These are phyloP conservation scores for Apostichopus parvimensis DNA, from an alignment of 35 echinoderm and acorn worm species.

Conservation along the genomic window DNA sequence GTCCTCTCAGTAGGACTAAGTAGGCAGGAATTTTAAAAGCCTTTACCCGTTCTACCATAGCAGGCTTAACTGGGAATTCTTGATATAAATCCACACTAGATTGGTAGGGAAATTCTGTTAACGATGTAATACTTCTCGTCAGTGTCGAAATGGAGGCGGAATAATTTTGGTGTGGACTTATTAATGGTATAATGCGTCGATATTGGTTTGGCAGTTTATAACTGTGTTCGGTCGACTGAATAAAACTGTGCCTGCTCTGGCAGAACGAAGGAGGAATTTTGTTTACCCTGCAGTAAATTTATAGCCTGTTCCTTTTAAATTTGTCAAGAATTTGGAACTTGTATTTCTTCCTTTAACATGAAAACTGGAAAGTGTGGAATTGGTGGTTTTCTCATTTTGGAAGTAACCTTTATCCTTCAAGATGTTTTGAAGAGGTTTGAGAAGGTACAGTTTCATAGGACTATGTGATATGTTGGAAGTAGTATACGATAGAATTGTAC, in stretches of 20 bases:
- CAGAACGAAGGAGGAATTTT: too few species aligned
- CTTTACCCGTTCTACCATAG: background rate
- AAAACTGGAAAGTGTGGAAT: background rate
- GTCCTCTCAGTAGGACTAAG: background rate
- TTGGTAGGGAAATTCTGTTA: background rate
- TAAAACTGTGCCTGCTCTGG: too few species aligned
- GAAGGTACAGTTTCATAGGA: constrained; percentile 51
- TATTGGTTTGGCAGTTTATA: too few species aligned
- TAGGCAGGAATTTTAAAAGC: constrained; percentile 33
- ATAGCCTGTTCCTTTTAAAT: too few species aligned
- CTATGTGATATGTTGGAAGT: too few species aligned
- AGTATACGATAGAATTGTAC: too few species aligned
- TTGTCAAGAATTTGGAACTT: background rate
- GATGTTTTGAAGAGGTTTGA: constrained; percentile 71
- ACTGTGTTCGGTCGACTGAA: too few species aligned
- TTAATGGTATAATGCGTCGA: too few species aligned
- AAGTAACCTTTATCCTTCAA: constrained; percentile 55
- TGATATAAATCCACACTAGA: background rate
- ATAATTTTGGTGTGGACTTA: too few species aligned
- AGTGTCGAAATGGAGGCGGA: too few species aligned
- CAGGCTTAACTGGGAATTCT: background rate
- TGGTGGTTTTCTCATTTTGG: constrained; percentile 25
- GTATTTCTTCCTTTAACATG: background rate
- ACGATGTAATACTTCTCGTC: background rate
- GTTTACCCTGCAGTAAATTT: too few species aligned